Conservation (phyloP, 2,888 invertebrate genomes). For the Andrena marginata region DNA sequence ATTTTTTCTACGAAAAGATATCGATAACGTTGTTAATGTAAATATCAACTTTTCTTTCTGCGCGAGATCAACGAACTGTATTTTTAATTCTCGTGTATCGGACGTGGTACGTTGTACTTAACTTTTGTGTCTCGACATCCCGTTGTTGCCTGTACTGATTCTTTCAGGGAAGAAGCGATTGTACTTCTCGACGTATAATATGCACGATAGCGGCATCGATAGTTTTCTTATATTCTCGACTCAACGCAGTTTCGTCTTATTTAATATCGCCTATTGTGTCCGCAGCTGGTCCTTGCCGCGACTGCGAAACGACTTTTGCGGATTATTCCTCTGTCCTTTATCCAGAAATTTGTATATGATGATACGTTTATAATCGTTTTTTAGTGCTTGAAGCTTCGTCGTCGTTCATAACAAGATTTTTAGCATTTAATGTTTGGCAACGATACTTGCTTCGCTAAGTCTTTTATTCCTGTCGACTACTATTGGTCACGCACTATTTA, state of each 20-base stretch:
- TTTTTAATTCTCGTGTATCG: constrained; percentile 22
- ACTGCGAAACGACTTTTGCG: neutral
- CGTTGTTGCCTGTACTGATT: constrained; percentile 5
- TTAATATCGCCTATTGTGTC: neutral
- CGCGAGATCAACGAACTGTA: constrained; percentile 39
- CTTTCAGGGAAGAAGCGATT: constrained; percentile 20
- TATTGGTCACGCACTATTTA: constrained; percentile 27
- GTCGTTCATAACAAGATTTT: constrained; percentile 16
- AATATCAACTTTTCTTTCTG: constrained; percentile 34
- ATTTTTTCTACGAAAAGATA: constrained; percentile 33
- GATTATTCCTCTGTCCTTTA: neutral
- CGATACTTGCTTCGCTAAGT: constrained; percentile 17
- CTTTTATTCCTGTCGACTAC: constrained; percentile 41
- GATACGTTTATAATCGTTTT: neutral
- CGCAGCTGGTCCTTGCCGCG: neutral
- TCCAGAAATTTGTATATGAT: neutral
- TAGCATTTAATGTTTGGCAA: constrained; percentile 25
- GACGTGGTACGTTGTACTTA: constrained; percentile 45
- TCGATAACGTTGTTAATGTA: constrained; percentile 37
- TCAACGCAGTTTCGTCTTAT: neutral
- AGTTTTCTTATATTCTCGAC: neutral
- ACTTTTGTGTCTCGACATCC: constrained; percentile 9
- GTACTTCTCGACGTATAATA: constrained; percentile 25
- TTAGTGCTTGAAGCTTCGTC: constrained; percentile 12
- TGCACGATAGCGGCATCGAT: constrained; percentile 14